Conservation (phyloP, 1,140 invertebrate genomes). For the Ruditapes philippinarum region DNA sequence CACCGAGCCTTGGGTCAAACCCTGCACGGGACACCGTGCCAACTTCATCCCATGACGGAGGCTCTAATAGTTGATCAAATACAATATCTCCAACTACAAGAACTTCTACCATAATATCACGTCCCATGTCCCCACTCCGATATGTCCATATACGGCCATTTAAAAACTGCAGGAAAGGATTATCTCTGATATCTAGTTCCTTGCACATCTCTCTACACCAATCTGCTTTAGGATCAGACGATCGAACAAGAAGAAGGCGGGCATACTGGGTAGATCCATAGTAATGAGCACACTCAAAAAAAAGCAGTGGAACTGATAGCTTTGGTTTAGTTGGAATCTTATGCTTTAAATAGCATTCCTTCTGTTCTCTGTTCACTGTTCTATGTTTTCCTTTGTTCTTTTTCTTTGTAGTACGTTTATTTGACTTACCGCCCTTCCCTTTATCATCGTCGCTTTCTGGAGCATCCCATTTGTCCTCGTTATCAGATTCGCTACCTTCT, state of each 20-base stretch:
- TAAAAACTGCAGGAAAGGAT: constrained; percentile 43
- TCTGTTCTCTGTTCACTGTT: neutral
- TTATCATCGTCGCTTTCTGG: constrained; percentile 15
- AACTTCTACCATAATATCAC: constrained; percentile 22
- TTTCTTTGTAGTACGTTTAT: neutral
- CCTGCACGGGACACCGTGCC: constrained; percentile 42
- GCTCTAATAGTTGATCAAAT: constrained; percentile 23
- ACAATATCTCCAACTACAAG: constrained; percentile 57
- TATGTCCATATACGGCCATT: constrained; percentile 49
- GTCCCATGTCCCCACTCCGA: neutral
- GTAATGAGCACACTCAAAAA: constrained; percentile 55
- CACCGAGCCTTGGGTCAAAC: constrained; percentile 34
- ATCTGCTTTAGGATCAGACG: constrained; percentile 21
- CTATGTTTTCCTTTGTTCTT: neutral
- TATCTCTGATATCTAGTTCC: constrained; percentile 32
- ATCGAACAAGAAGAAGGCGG: constrained; percentile 17
- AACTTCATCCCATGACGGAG: constrained; percentile 48
- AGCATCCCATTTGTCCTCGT: constrained; percentile 1
- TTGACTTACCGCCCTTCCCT: neutral
- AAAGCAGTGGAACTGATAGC: neutral
- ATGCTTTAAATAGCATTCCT: constrained; percentile 29
- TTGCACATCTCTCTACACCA: constrained; percentile 47
- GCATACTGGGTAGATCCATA: constrained; percentile 50
- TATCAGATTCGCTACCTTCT: neutral
- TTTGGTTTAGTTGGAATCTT: constrained; percentile 2